These are phyloP conservation scores for Elephas maximus DNA, from an alignment of 2,113 vertebrate species.

Conservation along the genomic window DNA sequence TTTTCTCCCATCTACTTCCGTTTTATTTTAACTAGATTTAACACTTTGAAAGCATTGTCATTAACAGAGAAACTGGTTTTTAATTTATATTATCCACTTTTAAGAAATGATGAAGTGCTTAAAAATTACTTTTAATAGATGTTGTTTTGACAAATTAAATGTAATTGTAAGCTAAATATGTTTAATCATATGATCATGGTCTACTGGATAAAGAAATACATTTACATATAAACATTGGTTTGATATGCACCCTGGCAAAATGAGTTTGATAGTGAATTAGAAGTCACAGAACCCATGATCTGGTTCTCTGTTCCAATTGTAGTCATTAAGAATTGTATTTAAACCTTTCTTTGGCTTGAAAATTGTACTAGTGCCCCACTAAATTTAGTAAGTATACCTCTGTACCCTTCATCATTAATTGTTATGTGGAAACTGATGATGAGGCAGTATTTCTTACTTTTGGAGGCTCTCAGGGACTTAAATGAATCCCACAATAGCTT, in stretches of 20 bases:
- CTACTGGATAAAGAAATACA: not conserved
- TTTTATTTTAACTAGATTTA: conserved; percentile 22
- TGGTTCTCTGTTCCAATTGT: not conserved
- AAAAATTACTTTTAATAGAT: conserved; percentile 13
- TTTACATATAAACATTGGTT: not conserved
- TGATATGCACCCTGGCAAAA: not conserved
- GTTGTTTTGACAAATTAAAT: conserved; percentile 28
- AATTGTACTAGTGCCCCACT: not conserved
- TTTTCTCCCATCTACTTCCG: not conserved
- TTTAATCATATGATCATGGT: not conserved
- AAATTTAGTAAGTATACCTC: not conserved
- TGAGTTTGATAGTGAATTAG: not conserved
- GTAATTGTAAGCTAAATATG: not conserved
- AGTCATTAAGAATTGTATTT: conserved; percentile 4
- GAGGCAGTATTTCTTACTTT: conserved; percentile 25
- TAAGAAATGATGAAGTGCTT: not conserved
- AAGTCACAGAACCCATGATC: not conserved
- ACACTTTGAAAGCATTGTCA: not conserved
- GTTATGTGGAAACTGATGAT: not conserved
- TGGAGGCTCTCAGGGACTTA: not conserved
- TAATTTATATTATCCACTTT: not conserved
- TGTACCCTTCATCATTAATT: not conserved
- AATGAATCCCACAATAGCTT: not conserved
- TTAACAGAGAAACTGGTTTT: conserved; percentile 14
- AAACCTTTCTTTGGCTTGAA: conserved; percentile 30